phyloP scores from a whole-genome alignment of 2,797 vertebrate genomes.

The Halcyon badia region DNA sequence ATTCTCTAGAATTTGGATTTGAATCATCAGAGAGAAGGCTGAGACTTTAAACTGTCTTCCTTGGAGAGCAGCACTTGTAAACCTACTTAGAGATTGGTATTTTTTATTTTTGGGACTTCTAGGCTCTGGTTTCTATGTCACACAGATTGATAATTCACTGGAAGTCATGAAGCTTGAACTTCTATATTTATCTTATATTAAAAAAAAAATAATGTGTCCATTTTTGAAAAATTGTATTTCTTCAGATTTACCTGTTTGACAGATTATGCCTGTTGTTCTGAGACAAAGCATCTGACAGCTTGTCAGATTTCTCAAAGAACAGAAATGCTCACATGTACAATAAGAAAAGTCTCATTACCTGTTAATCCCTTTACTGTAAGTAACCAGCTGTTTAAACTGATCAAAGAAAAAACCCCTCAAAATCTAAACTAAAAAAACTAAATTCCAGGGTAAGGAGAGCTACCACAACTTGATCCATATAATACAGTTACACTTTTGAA shows the following conservation, averaged over 20 bases:
- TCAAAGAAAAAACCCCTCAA: background rate
- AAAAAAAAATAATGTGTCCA: background rate
- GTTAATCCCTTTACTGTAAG: background rate
- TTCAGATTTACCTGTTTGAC: background rate
- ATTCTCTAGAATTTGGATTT: background rate
- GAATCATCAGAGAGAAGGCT: background rate
- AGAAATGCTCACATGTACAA: background rate
- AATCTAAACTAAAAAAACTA: background rate
- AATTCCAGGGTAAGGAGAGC: background rate
- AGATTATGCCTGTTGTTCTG: background rate
- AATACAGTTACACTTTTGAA: background rate
- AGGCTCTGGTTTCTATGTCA: background rate
- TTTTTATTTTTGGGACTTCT: background rate
- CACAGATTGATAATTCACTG: background rate
- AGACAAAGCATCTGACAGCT: background rate
- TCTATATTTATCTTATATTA: background rate
- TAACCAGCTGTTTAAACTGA: background rate
- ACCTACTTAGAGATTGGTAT: background rate
- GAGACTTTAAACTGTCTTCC: background rate
- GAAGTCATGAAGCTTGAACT: background rate
- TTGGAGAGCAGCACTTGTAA: background rate
- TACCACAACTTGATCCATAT: background rate
- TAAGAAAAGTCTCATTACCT: background rate
- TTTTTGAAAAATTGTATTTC: background rate
- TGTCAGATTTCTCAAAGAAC: background rate